A percentile compares a stretch with the other conserved stretches of the same genome.
Conservation (phyloP, 2,888 invertebrate genomes). For the Hemicrepidius hirtus region DNA sequence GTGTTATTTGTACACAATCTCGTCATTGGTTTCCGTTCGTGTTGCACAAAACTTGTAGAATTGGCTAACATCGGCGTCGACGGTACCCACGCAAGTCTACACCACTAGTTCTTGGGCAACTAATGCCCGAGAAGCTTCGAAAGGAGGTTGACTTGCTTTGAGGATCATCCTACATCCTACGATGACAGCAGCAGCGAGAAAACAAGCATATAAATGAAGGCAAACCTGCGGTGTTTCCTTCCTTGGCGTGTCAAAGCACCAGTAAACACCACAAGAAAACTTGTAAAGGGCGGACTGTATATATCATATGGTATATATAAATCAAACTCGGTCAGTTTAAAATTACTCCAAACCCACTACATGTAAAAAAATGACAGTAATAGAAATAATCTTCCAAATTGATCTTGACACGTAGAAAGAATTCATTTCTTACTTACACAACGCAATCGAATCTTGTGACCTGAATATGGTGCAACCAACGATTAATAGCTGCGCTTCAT, state of each 20-base stretch:
- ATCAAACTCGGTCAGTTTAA: too few relatives aligned
- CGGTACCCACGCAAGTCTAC: slow-evolving; percentile 14
- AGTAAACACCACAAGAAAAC: too few relatives aligned
- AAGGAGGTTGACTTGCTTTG: slow-evolving; percentile 4
- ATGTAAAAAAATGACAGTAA: too few relatives aligned
- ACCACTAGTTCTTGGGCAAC: slow-evolving; percentile 12
- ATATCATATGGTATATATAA: too few relatives aligned
- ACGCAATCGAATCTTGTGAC: not conserved
- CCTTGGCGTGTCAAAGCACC: not conserved
- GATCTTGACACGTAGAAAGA: not conserved
- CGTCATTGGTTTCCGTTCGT: not conserved
- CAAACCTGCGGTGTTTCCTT: slow-evolving; percentile 5
- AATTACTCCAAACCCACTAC: too few relatives aligned
- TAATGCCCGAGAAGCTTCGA: slow-evolving; percentile 3
- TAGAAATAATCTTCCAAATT: not conserved
- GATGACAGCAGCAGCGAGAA: slow-evolving; percentile 19
- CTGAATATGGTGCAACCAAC: slow-evolving; percentile 8
- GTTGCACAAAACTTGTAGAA: not conserved
- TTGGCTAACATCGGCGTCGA: slow-evolving; percentile 12
- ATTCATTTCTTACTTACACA: not conserved
- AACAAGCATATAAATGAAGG: too few relatives aligned
- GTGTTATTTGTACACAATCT: not conserved
- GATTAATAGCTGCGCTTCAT: slow-evolving; percentile 8
- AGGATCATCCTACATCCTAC: slow-evolving; percentile 13
- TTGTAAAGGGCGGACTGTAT: too few relatives aligned